Conservation (phyloP, 2,113 vertebrate species). For the Poicephalus gulielmi region DNA sequence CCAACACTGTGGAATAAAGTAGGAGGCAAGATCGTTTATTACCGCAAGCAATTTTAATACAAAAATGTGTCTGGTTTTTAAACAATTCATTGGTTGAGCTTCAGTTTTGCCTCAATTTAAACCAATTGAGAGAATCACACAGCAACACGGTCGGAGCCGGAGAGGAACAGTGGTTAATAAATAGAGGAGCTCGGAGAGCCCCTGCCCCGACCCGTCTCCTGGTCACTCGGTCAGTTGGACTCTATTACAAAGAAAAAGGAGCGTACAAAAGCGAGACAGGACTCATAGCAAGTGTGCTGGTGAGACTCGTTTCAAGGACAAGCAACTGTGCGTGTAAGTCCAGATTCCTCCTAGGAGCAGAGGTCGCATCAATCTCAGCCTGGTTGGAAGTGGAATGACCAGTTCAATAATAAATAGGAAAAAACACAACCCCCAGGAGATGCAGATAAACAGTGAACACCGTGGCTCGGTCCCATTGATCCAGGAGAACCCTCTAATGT, state of each 20-base stretch:
- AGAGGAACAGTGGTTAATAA: slow-evolving; percentile 71
- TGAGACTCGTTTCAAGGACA: slow-evolving; percentile 73
- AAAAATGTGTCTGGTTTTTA: slow-evolving; percentile 90
- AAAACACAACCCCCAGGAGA: background rate
- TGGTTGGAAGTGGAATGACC: slow-evolving; percentile 72
- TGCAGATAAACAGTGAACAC: slow-evolving; percentile 58
- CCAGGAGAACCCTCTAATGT: background rate
- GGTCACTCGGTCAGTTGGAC: slow-evolving; percentile 66
- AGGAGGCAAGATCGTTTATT: slow-evolving; percentile 76
- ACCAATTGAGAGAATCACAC: slow-evolving; percentile 88
- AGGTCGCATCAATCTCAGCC: slow-evolving; percentile 59
- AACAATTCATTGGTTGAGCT: slow-evolving; percentile 89
- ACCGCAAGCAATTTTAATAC: slow-evolving; percentile 99
- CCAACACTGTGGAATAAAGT: slow-evolving; percentile 58
- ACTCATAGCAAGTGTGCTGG: slow-evolving; percentile 77
- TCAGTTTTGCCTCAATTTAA: slow-evolving; percentile 79
- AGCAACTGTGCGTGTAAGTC: slow-evolving; percentile 69
- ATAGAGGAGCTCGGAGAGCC: slow-evolving; percentile 68
- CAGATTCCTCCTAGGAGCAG: slow-evolving; percentile 68
- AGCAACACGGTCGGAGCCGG: slow-evolving; percentile 81
- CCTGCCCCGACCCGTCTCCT: background rate
- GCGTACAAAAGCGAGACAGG: slow-evolving; percentile 73
- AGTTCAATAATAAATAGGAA: slow-evolving; percentile 78
- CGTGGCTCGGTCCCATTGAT: background rate
- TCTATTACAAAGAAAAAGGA: slow-evolving; percentile 65